Percentiles rank a stretch among this genome's conserved stretches.
phyloP scores from a whole-genome alignment of 2,888 invertebrate species.

The Cantharis rufa region DNA sequence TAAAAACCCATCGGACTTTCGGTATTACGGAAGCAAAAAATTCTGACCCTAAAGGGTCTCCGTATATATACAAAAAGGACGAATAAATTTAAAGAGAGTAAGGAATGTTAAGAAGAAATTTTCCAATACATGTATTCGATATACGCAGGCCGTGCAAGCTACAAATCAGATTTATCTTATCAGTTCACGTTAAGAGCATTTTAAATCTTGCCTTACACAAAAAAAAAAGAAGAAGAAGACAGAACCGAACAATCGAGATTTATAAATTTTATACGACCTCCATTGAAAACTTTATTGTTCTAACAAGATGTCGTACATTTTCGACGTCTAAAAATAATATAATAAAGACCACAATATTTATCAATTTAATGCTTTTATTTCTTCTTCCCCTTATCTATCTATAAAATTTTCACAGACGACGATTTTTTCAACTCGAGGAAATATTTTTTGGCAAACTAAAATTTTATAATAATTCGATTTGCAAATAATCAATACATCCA shows the following conservation, averaged over 20 bases:
- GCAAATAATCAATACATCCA: neutral
- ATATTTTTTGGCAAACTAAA: neutral
- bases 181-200: constrained; percentile 7
- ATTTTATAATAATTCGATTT: neutral
- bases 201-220: neutral
- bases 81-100: constrained; percentile 6
- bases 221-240: neutral
- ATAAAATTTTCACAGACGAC: neutral
- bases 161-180: constrained; percentile 10
- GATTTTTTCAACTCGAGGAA: neutral
- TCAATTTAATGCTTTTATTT: constrained; percentile 17
- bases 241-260: constrained; percentile 10
- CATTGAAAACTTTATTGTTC: constrained; percentile 17
- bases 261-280: constrained; percentile 15
- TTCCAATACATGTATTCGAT: constrained; percentile 8
- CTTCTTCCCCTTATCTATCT: constrained; percentile 11
- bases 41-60: constrained; percentile 1
- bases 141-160: neutral
- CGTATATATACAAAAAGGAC: neutral
- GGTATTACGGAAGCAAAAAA: constrained; percentile 22
- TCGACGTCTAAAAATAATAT: constrained; percentile 15
- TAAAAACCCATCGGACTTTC: constrained; percentile 21
- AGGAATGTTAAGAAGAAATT: constrained; percentile 11
- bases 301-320: constrained; percentile 20
- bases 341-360: constrained; percentile 21